Evolutionary conservation across 2,113 vertebrate species (phyloP).

Genomic region (Heterotis niloticus): DNA sequence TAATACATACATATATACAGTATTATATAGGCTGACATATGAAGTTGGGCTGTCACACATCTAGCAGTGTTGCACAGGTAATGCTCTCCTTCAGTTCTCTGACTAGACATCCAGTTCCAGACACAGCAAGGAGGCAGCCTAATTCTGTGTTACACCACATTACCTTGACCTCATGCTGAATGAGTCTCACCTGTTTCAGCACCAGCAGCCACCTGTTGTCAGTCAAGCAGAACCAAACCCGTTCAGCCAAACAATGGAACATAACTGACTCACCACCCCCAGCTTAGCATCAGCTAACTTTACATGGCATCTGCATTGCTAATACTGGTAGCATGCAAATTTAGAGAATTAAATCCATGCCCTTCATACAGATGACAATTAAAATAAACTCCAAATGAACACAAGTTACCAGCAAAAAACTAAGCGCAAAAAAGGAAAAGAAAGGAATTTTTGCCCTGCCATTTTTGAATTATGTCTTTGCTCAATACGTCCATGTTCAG

Average conservation of each 20-base stretch:
- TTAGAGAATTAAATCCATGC: too few relatives aligned
- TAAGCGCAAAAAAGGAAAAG: not conserved
- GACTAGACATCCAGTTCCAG: too few relatives aligned
- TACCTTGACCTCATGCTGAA: not conserved
- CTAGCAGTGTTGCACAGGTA: not conserved
- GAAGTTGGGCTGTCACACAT: too few relatives aligned
- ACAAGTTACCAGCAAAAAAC: not conserved
- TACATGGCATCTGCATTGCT: not conserved
- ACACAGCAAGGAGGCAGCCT: not conserved
- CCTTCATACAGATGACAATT: too few relatives aligned
- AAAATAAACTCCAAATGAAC: too few relatives aligned
- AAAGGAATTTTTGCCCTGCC: not conserved
- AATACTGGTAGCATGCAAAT: not conserved
- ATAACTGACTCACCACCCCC: not conserved
- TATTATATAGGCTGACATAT: too few relatives aligned
- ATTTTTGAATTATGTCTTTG: too few relatives aligned
- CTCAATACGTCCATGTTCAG: too few relatives aligned
- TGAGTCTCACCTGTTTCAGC: slow-evolving; percentile 22
- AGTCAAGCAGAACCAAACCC: slow-evolving; percentile 24
- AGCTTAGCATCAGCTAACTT: not conserved
- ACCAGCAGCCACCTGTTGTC: slow-evolving; percentile 20
- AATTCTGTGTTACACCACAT: not conserved
- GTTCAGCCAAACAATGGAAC: slow-evolving; percentile 8
- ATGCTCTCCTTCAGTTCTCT: not conserved
- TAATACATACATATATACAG: too few relatives aligned